Percentiles rank a stretch among this genome's conserved stretches.
Conservation (phyloP, 2,113 vertebrate species). For the Saimiri boliviensis region DNA sequence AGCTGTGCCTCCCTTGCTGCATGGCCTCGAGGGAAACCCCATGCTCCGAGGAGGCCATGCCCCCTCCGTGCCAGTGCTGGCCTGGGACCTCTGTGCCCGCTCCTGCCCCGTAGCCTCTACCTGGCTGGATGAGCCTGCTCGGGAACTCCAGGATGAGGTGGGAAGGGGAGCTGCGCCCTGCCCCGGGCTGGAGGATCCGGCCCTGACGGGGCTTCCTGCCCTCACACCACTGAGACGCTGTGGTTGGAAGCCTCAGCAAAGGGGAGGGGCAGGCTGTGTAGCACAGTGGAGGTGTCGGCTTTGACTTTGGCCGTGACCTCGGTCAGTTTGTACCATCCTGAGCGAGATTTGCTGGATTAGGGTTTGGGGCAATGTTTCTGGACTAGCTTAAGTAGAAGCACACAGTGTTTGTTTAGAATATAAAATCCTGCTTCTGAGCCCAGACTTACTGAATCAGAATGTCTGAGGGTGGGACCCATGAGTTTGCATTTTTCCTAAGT, state of each 20-base stretch:
- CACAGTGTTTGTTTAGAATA: not conserved
- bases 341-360: not conserved
- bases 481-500: not conserved
- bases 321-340: not conserved
- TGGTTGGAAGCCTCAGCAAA: not conserved
- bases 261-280: fast-evolving
- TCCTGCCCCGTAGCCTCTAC: not conserved
- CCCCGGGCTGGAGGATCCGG: not conserved
- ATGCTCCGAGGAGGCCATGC: fast-evolving
- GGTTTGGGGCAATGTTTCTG: not conserved
- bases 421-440: not conserved
- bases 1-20: not conserved
- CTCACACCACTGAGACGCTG: not conserved
- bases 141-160: fast-evolving
- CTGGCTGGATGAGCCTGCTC: fast-evolving
- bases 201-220: not conserved
- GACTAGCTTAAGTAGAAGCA: not conserved
- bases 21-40: not conserved
- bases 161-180: not conserved
- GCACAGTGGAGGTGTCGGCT: not conserved
- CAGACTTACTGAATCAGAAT: not conserved
- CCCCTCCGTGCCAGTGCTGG: fast-evolving
- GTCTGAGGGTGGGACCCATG: not conserved
- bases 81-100: not conserved
- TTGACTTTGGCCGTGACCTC: not conserved